Conservation (phyloP, 2,888 invertebrate species). For the Hyposoter dolosus region DNA sequence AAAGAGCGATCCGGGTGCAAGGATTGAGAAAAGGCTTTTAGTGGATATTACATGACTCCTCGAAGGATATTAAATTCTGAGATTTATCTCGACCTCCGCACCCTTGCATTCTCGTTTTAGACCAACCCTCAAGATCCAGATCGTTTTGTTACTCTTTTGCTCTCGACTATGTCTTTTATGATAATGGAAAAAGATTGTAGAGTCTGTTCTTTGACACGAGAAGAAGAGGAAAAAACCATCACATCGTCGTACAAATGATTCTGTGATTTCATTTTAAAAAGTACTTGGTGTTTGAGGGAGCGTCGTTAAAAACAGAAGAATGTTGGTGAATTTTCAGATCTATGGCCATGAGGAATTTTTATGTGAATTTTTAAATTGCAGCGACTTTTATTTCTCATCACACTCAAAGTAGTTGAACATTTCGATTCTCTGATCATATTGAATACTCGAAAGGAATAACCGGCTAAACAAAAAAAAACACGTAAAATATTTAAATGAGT, state of each 20-base stretch:
- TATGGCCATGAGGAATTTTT: not conserved
- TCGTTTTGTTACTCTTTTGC: constrained; percentile 39
- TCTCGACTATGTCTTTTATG: constrained; percentile 26
- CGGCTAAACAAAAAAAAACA: too few relatives aligned
- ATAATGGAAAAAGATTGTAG: constrained; percentile 38
- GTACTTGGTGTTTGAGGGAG: not conserved
- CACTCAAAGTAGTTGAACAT: not conserved
- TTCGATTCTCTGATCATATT: not conserved
- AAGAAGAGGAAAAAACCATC: not conserved
- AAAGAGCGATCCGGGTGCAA: constrained; percentile 50
- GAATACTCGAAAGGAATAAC: not conserved
- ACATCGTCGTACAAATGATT: constrained; percentile 7
- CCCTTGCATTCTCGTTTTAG: constrained; percentile 54
- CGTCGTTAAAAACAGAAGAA: not conserved
- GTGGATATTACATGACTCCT: constrained; percentile 82
- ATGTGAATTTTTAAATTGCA: not conserved
- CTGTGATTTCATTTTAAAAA: constrained; percentile 1
- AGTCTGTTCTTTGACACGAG: not conserved
- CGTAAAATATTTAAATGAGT: too few relatives aligned
- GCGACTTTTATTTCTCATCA: not conserved
- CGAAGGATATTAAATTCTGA: constrained; percentile 83
- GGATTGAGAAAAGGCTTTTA: constrained; percentile 76
- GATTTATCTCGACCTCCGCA: constrained; percentile 79
- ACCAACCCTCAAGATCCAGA: constrained; percentile 52
- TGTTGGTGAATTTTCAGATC: not conserved